These are phyloP conservation scores for Eupithecia vulgata DNA, from an alignment of 2,888 invertebrate species.

Conservation along the genomic window DNA sequence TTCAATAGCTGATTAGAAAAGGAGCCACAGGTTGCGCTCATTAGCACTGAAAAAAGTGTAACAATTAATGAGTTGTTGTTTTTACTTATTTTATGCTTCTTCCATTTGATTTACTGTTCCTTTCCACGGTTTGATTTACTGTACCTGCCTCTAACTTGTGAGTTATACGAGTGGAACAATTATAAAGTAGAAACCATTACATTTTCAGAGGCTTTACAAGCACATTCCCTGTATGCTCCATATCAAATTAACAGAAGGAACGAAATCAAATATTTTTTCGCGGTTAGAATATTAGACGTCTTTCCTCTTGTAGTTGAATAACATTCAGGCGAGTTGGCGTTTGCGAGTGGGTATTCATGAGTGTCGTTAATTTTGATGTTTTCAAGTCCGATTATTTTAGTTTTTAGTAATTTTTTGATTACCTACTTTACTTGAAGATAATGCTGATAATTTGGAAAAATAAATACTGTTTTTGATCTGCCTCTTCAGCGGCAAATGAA, in stretches of 20 bases:
- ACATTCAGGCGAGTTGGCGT: not conserved
- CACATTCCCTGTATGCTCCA: conserved; percentile 4
- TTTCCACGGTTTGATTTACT: not conserved
- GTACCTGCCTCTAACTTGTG: not conserved
- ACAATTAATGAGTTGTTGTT: not conserved
- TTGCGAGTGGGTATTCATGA: not conserved
- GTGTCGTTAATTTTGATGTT: conserved; percentile 12
- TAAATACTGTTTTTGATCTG: conserved; percentile 4
- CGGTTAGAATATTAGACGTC: not conserved
- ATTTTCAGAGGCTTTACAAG: not conserved
- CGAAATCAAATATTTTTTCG: not conserved
- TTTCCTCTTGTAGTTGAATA: not conserved
- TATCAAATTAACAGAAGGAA: not conserved
- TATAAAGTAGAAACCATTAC: not conserved
- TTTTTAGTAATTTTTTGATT: not conserved
- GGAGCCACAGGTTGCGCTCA: conserved; percentile 18
- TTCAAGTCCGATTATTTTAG: not conserved
- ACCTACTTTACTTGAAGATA: not conserved
- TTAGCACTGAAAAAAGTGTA: conserved; percentile 12
- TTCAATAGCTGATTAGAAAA: conserved; percentile 10
- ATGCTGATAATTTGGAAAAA: conserved; percentile 20
- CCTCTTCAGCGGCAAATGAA: conserved; percentile 20
- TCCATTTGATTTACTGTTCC: not conserved
- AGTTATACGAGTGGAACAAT: not conserved
- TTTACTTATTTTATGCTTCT: not conserved